phyloP scores from a whole-genome alignment of 2,888 invertebrate species.

The Lepidocyrtinus sp. region DNA sequence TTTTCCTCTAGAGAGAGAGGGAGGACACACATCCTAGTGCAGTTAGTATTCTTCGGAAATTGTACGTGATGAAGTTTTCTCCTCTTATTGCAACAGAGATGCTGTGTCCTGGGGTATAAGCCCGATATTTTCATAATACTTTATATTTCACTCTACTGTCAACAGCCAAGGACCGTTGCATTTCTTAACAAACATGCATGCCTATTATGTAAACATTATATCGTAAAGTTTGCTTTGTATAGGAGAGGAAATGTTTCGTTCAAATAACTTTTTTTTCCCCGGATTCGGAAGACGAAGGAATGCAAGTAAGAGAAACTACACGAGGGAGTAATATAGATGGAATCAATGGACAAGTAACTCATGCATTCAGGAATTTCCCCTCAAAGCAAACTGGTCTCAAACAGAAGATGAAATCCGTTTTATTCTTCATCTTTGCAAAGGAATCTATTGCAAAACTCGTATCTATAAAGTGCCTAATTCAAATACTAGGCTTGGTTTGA shows the following conservation, averaged over 20 bases:
- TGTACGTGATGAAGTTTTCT: constrained; percentile 27
- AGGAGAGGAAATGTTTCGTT: constrained; percentile 7
- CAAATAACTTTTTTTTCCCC: constrained; percentile 10
- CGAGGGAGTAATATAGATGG: constrained; percentile 10
- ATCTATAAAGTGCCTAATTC: too few relatives aligned
- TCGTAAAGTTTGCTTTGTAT: background rate
- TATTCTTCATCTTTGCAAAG: too few relatives aligned
- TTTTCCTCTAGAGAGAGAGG: constrained; percentile 8
- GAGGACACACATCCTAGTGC: background rate
- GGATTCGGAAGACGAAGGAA: constrained; percentile 1
- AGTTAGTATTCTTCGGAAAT: background rate
- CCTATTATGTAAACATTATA: background rate
- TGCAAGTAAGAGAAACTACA: background rate
- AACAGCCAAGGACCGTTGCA: background rate
- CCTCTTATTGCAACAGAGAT: constrained; percentile 35
- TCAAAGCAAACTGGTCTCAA: background rate
- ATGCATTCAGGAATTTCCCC: constrained; percentile 3
- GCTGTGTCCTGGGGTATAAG: too few relatives aligned
- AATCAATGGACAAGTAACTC: constrained; percentile 37
- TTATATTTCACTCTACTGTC: constrained; percentile 1
- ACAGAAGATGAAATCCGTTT: background rate
- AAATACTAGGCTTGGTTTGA: background rate
- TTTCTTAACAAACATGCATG: background rate
- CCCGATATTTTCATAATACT: constrained; percentile 6
- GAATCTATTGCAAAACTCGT: too few relatives aligned